Evolutionary conservation across 2,888 invertebrate species (phyloP).

Genomic region (Diadegma fenestrale): DNA sequence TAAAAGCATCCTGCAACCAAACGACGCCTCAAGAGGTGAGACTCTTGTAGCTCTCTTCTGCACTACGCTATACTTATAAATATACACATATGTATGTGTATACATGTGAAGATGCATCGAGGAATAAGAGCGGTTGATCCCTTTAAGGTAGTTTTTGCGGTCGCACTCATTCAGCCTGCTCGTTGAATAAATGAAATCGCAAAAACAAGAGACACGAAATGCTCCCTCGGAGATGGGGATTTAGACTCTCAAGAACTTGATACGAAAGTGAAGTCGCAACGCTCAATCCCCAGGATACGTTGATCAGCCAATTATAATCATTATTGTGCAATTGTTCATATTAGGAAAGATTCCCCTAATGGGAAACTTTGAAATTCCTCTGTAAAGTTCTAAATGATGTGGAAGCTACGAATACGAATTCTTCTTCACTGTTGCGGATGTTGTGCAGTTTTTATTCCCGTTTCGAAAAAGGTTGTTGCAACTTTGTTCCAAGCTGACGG

Average conservation of each 20-base stretch:
- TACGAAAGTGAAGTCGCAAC: background rate
- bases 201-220: slow-evolving; percentile 48
- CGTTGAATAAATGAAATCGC: slow-evolving; percentile 50
- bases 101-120: background rate
- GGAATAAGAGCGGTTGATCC: slow-evolving; percentile 16
- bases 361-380: background rate
- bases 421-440: background rate
- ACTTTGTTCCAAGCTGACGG: slow-evolving; percentile 1
- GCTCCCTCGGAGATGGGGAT: background rate
- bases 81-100: background rate
- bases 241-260: background rate
- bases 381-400: background rate
- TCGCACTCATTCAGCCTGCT: slow-evolving; percentile 25
- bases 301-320: background rate
- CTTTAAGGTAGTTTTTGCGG: slow-evolving; percentile 41
- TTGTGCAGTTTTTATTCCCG: background rate
- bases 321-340: background rate
- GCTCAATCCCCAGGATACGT: background rate
- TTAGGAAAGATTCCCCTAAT: background rate
- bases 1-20: slow-evolving; percentile 49
- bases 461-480: background rate
- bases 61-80: background rate
- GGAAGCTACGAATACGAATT: background rate
- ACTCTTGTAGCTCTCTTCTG: slow-evolving; percentile 24
- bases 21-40: slow-evolving; percentile 32